Evolutionary conservation across 2,113 vertebrate genomes (phyloP).

Genomic region (Tragulus kanchil): DNA sequence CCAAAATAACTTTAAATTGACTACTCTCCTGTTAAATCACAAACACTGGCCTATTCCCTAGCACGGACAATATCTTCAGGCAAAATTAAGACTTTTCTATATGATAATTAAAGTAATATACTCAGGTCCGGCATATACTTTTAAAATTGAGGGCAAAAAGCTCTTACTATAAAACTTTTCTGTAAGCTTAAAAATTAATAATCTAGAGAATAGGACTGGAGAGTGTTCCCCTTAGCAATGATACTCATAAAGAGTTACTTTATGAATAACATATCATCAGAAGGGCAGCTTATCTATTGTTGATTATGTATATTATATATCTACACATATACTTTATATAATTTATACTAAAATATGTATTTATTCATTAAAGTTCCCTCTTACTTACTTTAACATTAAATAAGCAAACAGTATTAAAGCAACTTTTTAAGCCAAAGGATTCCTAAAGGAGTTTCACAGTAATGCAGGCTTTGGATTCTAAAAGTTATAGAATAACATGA

Average conservation of each 20-base stretch:
- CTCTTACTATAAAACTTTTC: neutral
- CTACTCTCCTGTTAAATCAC: neutral
- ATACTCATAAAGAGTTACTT: neutral
- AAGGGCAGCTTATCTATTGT: neutral
- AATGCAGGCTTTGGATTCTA: neutral
- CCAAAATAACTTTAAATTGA: neutral
- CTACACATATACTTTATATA: neutral
- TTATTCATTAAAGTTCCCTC: neutral
- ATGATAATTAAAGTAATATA: neutral
- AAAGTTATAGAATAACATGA: neutral
- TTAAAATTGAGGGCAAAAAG: slow-evolving; percentile 34
- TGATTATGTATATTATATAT: neutral
- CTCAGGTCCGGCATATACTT: neutral
- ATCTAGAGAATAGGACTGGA: neutral
- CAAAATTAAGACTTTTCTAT: neutral
- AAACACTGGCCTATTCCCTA: neutral
- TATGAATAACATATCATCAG: neutral
- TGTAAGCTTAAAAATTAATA: slow-evolving; percentile 30
- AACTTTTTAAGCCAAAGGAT: neutral
- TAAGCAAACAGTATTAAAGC: neutral
- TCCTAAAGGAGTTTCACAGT: neutral
- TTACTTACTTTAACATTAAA: slow-evolving; percentile 28
- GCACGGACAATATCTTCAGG: neutral
- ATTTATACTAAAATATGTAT: neutral
- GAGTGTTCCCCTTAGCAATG: neutral